These are phyloP conservation scores for Actinernus sp. DNA, from an alignment of 92 coral and sea anemone species.

Conservation along the genomic window DNA sequence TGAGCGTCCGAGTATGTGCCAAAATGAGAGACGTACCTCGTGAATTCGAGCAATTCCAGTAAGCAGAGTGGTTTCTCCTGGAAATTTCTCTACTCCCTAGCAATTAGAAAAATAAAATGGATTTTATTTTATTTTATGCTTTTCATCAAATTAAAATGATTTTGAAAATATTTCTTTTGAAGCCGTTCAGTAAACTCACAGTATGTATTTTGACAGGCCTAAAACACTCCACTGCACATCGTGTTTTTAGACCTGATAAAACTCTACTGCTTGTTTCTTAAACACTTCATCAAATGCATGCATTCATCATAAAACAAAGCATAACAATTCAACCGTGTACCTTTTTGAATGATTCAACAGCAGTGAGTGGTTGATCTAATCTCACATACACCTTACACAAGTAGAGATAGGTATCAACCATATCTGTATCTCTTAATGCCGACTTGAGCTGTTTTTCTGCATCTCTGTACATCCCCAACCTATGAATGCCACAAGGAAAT, in stretches of 20 bases:
- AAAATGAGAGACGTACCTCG: no score
- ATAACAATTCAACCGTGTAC: constrained; percentile 50
- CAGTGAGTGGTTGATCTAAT: constrained; percentile 94
- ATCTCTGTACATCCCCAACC: constrained; percentile 98
- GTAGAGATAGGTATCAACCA: constrained; percentile 86
- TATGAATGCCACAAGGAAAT: not conserved
- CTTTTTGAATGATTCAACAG: constrained; percentile 91
- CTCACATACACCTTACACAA: constrained; percentile 94
- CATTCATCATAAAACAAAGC: no score
- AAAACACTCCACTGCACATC: no score
- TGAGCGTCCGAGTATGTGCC: no score
- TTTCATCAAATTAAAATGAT: no score
- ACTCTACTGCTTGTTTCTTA: no score
- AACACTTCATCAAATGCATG: no score
- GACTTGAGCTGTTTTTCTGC: constrained; percentile 95
- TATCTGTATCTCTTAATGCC: constrained; percentile 91
- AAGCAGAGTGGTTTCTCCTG: constrained; percentile 92
- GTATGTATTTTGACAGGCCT: no score
- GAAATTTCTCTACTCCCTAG: constrained; percentile 93
- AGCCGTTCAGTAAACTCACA: no score
- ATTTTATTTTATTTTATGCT: no score
- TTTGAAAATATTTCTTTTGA: no score
- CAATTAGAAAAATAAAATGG: not conserved
- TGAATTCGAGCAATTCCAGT: constrained; percentile 97
- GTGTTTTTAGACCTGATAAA: no score